A percentile compares a stretch with the other conserved stretches of the same genome.
Evolutionary conservation across 2,888 invertebrate genomes (phyloP).

Genomic region (Cosmia pyralina): DNA sequence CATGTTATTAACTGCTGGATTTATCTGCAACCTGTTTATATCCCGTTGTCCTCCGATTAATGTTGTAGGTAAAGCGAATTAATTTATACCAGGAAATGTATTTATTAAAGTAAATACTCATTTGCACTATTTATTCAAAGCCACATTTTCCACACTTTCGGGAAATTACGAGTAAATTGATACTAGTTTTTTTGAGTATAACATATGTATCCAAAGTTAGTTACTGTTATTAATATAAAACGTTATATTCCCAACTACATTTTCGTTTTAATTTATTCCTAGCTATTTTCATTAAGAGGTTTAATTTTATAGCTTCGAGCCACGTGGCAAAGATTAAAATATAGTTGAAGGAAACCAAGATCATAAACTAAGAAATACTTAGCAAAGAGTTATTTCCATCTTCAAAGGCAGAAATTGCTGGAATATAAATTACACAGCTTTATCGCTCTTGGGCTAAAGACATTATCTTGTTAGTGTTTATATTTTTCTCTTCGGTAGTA

Average conservation of each 20-base stretch:
- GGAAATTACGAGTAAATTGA: not conserved
- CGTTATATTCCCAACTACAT: too few species aligned
- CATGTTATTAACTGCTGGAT: not conserved
- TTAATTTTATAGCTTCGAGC: conserved; percentile 3
- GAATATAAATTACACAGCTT: not conserved
- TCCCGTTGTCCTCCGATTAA: not conserved
- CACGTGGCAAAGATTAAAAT: conserved; percentile 15
- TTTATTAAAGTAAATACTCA: not conserved
- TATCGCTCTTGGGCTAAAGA: not conserved
- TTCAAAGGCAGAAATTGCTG: not conserved
- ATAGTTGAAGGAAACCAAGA: conserved; percentile 10
- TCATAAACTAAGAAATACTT: conserved; percentile 2
- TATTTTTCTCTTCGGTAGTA: not conserved
- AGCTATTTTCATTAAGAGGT: not conserved
- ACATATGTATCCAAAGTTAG: not conserved
- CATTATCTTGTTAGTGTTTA: not conserved
- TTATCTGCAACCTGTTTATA: not conserved
- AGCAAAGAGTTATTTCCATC: not conserved
- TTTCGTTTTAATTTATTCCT: conserved; percentile 14
- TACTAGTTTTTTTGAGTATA: not conserved
- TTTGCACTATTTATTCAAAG: not conserved
- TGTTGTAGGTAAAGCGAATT: not conserved
- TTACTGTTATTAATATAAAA: not conserved
- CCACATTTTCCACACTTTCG: not conserved
- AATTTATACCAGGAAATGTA: not conserved